Conservation (phyloP, 2,797 vertebrate genomes). For the Valencia hispanica region DNA sequence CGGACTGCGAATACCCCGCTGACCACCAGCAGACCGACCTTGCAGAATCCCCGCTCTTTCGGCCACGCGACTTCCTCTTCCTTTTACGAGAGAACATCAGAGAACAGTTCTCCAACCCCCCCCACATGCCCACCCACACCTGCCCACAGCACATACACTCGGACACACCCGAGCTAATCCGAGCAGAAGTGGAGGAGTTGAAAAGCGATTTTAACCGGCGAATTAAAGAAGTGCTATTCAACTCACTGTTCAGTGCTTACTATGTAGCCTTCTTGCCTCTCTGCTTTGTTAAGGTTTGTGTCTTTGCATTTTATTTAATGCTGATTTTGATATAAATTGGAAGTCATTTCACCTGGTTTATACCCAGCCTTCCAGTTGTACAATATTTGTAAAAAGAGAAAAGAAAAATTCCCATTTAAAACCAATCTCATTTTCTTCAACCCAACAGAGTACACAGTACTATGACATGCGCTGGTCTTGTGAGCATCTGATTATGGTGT, state of each 20-base stretch:
- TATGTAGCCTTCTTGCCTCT: slow-evolving; percentile 97
- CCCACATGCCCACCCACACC: slow-evolving; percentile 91
- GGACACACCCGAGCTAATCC: slow-evolving; percentile 94
- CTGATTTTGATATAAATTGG: too few species aligned
- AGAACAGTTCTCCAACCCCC: slow-evolving; percentile 92
- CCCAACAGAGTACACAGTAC: slow-evolving; percentile 95
- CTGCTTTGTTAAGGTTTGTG: slow-evolving; percentile 95
- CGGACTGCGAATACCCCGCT: slow-evolving; percentile 86
- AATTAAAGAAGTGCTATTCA: slow-evolving; percentile 99
- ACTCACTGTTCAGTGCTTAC: slow-evolving; percentile 98
- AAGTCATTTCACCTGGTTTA: background rate
- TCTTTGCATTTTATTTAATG: background rate
- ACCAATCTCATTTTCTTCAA: background rate
- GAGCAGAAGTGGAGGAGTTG: slow-evolving; percentile 95
- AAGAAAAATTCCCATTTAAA: too few species aligned
- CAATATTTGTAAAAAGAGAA: background rate
- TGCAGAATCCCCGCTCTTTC: slow-evolving; percentile 84
- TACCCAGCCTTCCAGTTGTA: background rate
- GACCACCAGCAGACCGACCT: slow-evolving; percentile 84
- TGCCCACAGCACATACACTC: slow-evolving; percentile 84
- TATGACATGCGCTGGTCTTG: slow-evolving; percentile 99
- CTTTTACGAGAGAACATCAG: slow-evolving; percentile 91
- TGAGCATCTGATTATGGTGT: slow-evolving; percentile 99
- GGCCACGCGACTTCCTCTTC: slow-evolving; percentile 92
- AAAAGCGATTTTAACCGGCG: slow-evolving; percentile 98